Evolutionary conservation across 2,113 vertebrate genomes (phyloP), one percentile per base, ranked within the genome.

Genomic region (Brachionichthys hirsutus): DNA sequence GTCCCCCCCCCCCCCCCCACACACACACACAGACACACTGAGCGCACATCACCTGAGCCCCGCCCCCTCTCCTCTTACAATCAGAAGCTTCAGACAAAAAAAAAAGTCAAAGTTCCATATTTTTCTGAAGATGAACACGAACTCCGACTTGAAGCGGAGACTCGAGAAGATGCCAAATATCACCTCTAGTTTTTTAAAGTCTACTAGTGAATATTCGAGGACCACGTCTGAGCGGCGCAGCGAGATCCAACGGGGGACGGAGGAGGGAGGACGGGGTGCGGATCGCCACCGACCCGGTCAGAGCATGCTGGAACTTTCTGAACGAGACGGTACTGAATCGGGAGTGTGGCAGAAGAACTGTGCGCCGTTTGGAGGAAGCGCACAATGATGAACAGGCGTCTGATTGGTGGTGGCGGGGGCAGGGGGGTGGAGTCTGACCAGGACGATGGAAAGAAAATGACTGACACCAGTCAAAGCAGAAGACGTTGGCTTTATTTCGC

Each of bases 111-210:
- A 67, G 46, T 67, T 80, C 4, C 61, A 80, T 89, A 91, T 90
- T 90, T 90, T 90, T 90, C 76, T 90, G 83, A 87, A 82, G 77
- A 73, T 35, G 66, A 68, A 77, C 76, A 72, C 61, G 56, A 70
- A 72, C 70, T 70, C 48, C 80, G 83, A 84, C 67, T 82, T 73
- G 55, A 78, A 54, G 59, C 56, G 70, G 77, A 80, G 81, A 82
- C 67, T 81, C 16, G 48, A 86, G 72, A 85, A 80, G 76, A 92
- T 91, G 88, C 89, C 90, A 92, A 90, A 91, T 86, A 84, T 83
- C 83, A 84, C 78, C 78, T 89, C 79, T 89, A 87, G 87, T 89
- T 88, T 89, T 91, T 81, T 87, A 75, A 81, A 75, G 75, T 84
- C 49, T 56, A 62, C 68, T 44, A 78, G 77, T 87, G 72, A 70